These are phyloP conservation scores for Catharus ustulatus DNA, from an alignment of 2,797 vertebrate species.

Conservation along the genomic window DNA sequence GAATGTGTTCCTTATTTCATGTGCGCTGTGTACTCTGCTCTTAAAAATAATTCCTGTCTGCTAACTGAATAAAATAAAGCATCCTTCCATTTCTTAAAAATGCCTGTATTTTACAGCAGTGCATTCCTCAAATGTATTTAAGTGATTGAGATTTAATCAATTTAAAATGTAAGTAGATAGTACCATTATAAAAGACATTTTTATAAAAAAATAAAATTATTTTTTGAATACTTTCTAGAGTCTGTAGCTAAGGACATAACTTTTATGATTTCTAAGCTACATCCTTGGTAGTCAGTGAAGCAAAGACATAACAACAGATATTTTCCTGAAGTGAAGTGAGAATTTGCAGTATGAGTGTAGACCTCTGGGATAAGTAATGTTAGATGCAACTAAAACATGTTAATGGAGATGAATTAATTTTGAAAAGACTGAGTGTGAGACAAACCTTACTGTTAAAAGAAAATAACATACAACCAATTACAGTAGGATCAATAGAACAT, in stretches of 20 bases:
- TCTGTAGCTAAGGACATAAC: neutral
- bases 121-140: neutral
- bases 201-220: neutral
- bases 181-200: neutral
- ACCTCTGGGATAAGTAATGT: neutral
- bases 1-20: neutral
- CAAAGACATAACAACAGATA: neutral
- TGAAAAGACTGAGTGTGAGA: neutral
- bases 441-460: neutral
- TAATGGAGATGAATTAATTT: neutral
- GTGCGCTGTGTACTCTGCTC: neutral
- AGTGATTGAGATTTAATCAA: neutral
- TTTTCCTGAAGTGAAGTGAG: neutral
- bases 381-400: neutral
- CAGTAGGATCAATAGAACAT: neutral
- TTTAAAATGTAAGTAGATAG: neutral
- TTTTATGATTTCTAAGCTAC: neutral
- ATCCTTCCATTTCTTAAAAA: neutral
- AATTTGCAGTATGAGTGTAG: neutral
- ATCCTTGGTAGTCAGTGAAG: neutral
- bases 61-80: neutral
- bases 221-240: neutral
- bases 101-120: neutral
- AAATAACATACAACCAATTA: neutral
- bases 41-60: neutral